Evolutionary conservation across 2,888 invertebrate genomes (phyloP).

Genomic region (Nomada fabriciana): DNA sequence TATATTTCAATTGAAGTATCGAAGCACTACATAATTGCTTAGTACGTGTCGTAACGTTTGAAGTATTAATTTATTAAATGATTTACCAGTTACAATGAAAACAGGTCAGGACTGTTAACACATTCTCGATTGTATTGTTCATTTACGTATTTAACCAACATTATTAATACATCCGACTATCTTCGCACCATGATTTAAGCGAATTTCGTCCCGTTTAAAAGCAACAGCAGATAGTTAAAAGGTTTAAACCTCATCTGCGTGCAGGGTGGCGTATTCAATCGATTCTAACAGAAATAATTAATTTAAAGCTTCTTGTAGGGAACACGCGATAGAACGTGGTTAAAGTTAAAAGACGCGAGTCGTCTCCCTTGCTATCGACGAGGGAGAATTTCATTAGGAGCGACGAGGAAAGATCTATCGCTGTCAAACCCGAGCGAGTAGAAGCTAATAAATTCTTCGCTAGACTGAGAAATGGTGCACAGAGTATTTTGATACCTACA

Average conservation of each 20-base stretch:
- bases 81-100: no score
- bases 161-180: no score
- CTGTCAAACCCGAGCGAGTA: no score
- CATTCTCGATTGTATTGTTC: no score
- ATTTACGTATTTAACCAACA: no score
- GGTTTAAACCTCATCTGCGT: background rate
- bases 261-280: background rate
- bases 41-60: background rate
- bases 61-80: no score
- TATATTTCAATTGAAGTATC: background rate
- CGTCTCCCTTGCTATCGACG: background rate
- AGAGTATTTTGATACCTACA: background rate
- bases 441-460: background rate
- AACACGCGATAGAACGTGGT: background rate
- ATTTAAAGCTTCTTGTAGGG: conserved; percentile 16
- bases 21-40: background rate
- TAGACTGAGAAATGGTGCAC: background rate
- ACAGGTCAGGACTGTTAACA: no score
- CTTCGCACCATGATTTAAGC: no score
- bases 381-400: conserved; percentile 29
- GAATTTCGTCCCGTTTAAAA: no score
- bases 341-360: background rate
- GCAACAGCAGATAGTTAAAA: background rate
- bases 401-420: background rate
- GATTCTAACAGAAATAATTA: conserved; percentile 16